Evolutionary conservation across 2,797 vertebrate genomes (phyloP).

Genomic region (Enteromius unitaeniatus): DNA sequence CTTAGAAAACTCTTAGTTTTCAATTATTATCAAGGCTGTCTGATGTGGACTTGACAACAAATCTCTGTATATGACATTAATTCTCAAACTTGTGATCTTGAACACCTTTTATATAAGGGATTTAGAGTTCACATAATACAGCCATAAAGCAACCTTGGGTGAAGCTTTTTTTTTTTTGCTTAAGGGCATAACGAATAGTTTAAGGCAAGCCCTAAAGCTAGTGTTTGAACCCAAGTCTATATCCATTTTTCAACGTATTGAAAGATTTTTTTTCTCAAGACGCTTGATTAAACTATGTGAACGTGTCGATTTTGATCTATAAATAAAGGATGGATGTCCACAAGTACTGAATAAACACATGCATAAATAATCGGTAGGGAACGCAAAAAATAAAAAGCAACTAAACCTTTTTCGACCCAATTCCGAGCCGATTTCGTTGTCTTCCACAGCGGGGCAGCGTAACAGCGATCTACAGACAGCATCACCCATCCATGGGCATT

Average conservation of each 20-base stretch:
- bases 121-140: background rate
- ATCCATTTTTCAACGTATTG: background rate
- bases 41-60: background rate
- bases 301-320: background rate
- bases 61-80: background rate
- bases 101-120: background rate
- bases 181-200: background rate
- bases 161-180: background rate
- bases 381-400: constrained; percentile 64
- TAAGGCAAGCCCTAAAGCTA: background rate
- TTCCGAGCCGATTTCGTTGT: constrained; percentile 42
- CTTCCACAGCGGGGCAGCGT: constrained; percentile 70
- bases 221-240: background rate
- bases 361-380: constrained; percentile 59
- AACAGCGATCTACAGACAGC: constrained; percentile 44
- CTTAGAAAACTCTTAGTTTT: background rate
- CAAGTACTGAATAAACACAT: constrained; percentile 68
- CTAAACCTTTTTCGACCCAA: background rate
- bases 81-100: background rate
- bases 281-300: background rate
- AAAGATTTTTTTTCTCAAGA: background rate
- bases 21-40: background rate
- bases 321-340: background rate
- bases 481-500: constrained; percentile 32
- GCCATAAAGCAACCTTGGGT: background rate